Evolutionary conservation across 2,797 vertebrate species (phyloP).

Genomic region (Allobates femoralis): DNA sequence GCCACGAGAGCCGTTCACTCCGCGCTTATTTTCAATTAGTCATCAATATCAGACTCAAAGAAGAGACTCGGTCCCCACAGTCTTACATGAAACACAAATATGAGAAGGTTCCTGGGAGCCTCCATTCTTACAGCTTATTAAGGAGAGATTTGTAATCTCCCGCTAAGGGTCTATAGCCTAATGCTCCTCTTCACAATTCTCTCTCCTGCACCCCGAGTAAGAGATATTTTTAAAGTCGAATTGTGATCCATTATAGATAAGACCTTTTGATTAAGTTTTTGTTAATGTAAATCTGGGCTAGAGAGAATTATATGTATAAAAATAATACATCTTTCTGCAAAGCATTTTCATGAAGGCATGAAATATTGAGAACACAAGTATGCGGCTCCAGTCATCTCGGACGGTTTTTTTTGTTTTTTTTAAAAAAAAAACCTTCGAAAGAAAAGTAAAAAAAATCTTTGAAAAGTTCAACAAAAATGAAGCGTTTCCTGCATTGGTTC

Average conservation of each 20-base stretch:
- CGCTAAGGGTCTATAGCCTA: constrained; percentile 68
- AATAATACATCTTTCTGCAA: constrained; percentile 1
- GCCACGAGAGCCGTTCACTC: constrained; percentile 71
- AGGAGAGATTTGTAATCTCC: constrained; percentile 70
- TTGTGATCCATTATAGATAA: constrained; percentile 79
- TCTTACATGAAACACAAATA: constrained; percentile 67
- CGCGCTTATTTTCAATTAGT: constrained; percentile 78
- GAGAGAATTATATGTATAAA: constrained; percentile 65
- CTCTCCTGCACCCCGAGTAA: constrained; percentile 60
- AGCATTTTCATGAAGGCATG: neutral
- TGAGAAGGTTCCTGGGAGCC: constrained; percentile 70
- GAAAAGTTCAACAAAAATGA: neutral
- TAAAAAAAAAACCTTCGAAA: neutral
- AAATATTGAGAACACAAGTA: constrained; percentile 18
- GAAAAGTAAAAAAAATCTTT: neutral
- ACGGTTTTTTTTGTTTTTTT: neutral
- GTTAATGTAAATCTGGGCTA: constrained; percentile 76
- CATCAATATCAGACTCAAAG: constrained; percentile 75
- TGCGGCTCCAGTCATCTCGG: neutral
- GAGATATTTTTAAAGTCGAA: constrained; percentile 66
- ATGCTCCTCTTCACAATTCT: constrained; percentile 70
- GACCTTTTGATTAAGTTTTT: constrained; percentile 76
- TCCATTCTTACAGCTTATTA: constrained; percentile 71
- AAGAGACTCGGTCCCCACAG: constrained; percentile 70
- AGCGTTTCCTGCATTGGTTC: too few relatives aligned